Evolutionary conservation across 2,113 vertebrate genomes (phyloP).

Genomic region (Malurus melanocephalus): DNA sequence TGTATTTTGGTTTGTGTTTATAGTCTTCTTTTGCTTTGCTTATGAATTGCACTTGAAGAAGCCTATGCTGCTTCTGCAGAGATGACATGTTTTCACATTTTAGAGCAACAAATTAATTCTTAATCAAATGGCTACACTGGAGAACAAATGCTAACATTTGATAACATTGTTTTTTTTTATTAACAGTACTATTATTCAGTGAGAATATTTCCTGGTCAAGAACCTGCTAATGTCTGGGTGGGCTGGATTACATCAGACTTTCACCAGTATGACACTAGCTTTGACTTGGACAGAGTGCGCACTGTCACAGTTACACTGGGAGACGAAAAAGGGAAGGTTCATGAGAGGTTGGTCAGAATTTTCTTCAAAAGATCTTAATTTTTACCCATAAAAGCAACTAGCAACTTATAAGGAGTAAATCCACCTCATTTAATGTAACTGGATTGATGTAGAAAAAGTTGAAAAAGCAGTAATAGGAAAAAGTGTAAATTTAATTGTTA

Average conservation of each 20-base stretch:
- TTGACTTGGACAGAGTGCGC: conserved; percentile 89
- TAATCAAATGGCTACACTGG: background rate
- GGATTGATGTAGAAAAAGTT: background rate
- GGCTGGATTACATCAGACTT: conserved; percentile 97
- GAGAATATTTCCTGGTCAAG: conserved; percentile 94
- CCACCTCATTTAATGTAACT: background rate
- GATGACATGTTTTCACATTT: background rate
- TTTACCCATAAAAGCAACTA: background rate
- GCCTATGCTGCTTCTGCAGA: background rate
- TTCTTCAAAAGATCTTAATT: background rate
- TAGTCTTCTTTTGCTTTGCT: background rate
- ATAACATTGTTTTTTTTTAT: background rate
- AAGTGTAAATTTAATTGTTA: background rate
- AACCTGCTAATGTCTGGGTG: conserved; percentile 93
- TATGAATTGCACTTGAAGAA: background rate
- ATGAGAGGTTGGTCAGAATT: conserved; percentile 86
- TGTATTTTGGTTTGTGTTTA: background rate
- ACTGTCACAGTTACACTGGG: conserved; percentile 93
- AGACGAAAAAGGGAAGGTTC: conserved; percentile 96
- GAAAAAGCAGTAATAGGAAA: background rate
- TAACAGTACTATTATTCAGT: conserved; percentile 92
- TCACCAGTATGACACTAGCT: conserved; percentile 88
- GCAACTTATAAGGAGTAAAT: background rate
- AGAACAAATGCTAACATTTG: background rate
- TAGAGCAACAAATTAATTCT: background rate